Conservation (phyloP, 2,888 invertebrate species). For the Leptinotarsa rubiginosa region DNA sequence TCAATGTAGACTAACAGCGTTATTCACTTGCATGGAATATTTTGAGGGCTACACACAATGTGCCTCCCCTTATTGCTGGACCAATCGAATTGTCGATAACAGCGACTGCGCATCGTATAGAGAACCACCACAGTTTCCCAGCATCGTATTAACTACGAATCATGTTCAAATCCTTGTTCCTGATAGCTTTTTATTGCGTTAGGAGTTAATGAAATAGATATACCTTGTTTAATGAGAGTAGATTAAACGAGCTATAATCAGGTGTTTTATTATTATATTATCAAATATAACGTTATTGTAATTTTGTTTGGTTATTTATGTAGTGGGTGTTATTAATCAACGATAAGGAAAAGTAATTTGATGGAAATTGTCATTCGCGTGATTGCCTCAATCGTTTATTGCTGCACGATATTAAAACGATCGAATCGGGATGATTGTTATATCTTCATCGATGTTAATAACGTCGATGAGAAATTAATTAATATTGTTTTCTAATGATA, state of each 20-base stretch:
- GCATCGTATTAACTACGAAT: constrained; percentile 41
- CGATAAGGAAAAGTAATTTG: constrained; percentile 50
- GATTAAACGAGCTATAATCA: constrained; percentile 59
- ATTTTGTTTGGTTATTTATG: constrained; percentile 54
- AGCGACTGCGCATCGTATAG: constrained; percentile 54
- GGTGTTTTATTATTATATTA: constrained; percentile 58
- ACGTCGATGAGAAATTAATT: neutral
- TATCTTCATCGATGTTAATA: constrained; percentile 24
- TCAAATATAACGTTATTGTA: constrained; percentile 53
- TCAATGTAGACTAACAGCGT: constrained; percentile 52
- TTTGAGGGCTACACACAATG: constrained; percentile 49
- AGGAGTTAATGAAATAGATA: constrained; percentile 60
- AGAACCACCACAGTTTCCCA: constrained; percentile 59
- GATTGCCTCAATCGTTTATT: constrained; percentile 46
- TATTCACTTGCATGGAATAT: constrained; percentile 53
- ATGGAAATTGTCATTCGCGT: constrained; percentile 49
- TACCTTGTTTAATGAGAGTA: constrained; percentile 54
- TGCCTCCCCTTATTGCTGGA: constrained; percentile 52
- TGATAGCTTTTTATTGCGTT: constrained; percentile 52
- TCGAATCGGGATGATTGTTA: constrained; percentile 20
- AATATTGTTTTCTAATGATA: neutral
- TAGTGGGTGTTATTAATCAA: constrained; percentile 53
- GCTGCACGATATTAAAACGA: constrained; percentile 38
- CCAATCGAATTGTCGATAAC: constrained; percentile 52
- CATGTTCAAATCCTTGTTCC: constrained; percentile 51